These are phyloP conservation scores for Dinocampus coccinellae DNA, from an alignment of 2,888 invertebrate species.

Conservation along the genomic window DNA sequence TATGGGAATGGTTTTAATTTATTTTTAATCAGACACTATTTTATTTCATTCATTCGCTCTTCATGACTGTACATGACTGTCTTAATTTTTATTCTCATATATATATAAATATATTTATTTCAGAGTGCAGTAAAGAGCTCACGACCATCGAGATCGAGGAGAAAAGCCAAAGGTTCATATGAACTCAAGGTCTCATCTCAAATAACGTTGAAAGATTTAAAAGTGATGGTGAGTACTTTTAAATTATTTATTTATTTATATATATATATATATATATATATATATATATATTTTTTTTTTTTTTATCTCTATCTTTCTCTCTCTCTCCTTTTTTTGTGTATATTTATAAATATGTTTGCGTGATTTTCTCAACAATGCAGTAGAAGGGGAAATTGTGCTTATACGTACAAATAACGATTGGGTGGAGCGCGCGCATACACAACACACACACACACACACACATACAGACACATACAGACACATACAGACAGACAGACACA, in stretches of 20 bases:
- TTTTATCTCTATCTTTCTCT: too few species aligned
- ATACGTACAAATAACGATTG: conserved; percentile 3
- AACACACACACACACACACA: background rate
- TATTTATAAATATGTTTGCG: background rate
- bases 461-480: too few species aligned
- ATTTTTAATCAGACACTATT: conserved; percentile 30
- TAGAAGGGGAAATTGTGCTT: background rate
- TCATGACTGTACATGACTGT: too few species aligned
- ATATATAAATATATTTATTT: conserved; percentile 20
- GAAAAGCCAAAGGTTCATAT: conserved; percentile 63
- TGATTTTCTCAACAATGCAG: conserved; percentile 1
- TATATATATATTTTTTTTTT: too few species aligned
- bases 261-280: too few species aligned
- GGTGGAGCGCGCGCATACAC: background rate
- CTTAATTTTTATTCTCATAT: conserved; percentile 20
- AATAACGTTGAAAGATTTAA: conserved; percentile 62
- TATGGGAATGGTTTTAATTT: conserved; percentile 30
- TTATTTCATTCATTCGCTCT: conserved; percentile 26
- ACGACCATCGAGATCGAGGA: conserved; percentile 60
- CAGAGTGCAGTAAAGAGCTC: conserved; percentile 57
- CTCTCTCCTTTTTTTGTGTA: background rate
- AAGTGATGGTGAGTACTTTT: conserved; percentile 59
- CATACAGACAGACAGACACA: too few species aligned
- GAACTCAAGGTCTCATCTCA: conserved; percentile 64
- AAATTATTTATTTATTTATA: background rate